Evolutionary conservation across 1,140 invertebrate species (phyloP).

Genomic region (honey bee (Apis mellifera)): DNA sequence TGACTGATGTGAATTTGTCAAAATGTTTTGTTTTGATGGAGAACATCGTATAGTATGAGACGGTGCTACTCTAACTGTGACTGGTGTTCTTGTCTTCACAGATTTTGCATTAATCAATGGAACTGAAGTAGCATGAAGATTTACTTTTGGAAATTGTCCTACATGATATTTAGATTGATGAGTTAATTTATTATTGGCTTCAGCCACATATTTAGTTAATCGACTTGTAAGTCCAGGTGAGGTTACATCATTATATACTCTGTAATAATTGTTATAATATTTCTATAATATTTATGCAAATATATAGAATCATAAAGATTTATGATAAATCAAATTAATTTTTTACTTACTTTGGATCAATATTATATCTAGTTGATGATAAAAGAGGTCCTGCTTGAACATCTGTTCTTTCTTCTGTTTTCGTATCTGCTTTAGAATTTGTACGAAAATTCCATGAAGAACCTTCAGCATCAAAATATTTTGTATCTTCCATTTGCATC

Average conservation of each 20-base stretch:
- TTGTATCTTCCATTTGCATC: constrained; percentile 56
- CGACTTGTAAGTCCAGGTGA: constrained; percentile 77
- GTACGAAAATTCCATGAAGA: constrained; percentile 73
- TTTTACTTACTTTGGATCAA: constrained; percentile 76
- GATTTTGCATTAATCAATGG: constrained; percentile 74
- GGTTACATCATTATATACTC: constrained; percentile 74
- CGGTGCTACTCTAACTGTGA: constrained; percentile 76
- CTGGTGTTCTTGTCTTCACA: constrained; percentile 69
- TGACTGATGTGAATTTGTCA: constrained; percentile 54
- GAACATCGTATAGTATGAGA: constrained; percentile 70
- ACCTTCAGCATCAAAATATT: constrained; percentile 60
- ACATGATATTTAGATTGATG: constrained; percentile 76
- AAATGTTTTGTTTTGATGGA: constrained; percentile 67
- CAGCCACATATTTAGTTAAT: constrained; percentile 77
- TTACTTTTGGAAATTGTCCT: constrained; percentile 79
- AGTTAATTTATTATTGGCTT: constrained; percentile 73
- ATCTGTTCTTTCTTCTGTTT: constrained; percentile 66
- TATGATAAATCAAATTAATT: not conserved
- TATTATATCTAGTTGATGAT: constrained; percentile 78
- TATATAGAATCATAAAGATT: not conserved
- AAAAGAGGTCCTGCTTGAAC: constrained; percentile 77
- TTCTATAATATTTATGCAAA: not conserved
- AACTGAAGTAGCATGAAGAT: constrained; percentile 74
- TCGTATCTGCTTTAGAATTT: constrained; percentile 71
- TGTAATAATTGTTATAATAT: constrained; percentile 41